Percentiles rank a stretch among this genome's conserved stretches.
These are phyloP conservation scores for Lysiphlebus fabarum DNA, from an alignment of 1,140 invertebrate species.

Conservation along the genomic window DNA sequence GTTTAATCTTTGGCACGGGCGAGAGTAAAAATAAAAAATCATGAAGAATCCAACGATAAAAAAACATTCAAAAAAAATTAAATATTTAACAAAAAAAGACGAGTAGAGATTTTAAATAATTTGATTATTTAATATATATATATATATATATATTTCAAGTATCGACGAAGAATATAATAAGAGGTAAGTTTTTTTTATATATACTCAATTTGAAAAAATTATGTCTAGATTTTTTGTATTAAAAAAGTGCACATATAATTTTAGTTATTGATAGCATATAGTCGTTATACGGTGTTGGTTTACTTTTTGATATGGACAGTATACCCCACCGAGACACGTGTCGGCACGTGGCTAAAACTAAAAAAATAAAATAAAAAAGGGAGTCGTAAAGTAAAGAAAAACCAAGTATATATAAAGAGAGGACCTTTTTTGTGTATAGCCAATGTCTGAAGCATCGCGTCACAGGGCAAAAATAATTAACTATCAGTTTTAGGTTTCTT, in stretches of 20 bases:
- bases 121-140: too few relatives aligned
- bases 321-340: constrained; percentile 43
- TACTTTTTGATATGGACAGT: constrained; percentile 35
- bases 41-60: constrained; percentile 9
- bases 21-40: neutral
- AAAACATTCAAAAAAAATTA: neutral
- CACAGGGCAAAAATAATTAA: constrained; percentile 51
- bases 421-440: constrained; percentile 20
- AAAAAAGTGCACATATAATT: too few relatives aligned
- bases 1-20: constrained; percentile 20
- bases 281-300: constrained; percentile 37
- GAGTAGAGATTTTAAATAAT: too few relatives aligned
- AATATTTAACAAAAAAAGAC: too few relatives aligned
- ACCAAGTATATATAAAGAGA: constrained; percentile 15
- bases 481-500: constrained; percentile 55
- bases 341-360: constrained; percentile 53
- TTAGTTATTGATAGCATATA: constrained; percentile 46
- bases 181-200: too few relatives aligned
- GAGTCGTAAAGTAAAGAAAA: constrained; percentile 17
- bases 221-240: too few relatives aligned
- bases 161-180: too few relatives aligned
- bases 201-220: too few relatives aligned
- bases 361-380: constrained; percentile 51
- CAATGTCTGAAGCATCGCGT: constrained; percentile 17
- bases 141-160: too few relatives aligned